phyloP scores from a whole-genome alignment of 2,888 invertebrate species.

The Tenodera sinensis region DNA sequence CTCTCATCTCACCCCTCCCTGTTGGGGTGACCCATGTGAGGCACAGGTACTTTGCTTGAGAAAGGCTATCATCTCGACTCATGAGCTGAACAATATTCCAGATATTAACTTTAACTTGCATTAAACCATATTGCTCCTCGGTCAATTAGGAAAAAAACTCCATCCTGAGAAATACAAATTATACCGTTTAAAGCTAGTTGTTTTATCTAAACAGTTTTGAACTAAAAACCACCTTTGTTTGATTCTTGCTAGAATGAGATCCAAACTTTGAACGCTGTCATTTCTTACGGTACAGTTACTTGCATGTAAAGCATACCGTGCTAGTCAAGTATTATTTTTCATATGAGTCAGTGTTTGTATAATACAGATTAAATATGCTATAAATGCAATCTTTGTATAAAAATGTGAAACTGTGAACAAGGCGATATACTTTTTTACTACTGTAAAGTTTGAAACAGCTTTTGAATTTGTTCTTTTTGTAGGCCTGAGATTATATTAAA shows the following conservation, averaged over 20 bases:
- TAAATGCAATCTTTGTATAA: not conserved
- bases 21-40: no score
- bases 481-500: not conserved
- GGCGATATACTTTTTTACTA: not conserved
- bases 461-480: not conserved
- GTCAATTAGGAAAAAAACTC: no score
- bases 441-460: not conserved
- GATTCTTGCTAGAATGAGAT: not conserved
- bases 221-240: no score
- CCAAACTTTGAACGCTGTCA: not conserved
- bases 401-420: not conserved
- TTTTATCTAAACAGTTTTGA: no score
- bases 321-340: constrained; percentile 12
- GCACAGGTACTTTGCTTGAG: no score
- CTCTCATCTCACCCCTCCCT: no score
- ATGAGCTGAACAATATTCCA: no score
- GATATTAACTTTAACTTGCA: no score
- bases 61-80: no score
- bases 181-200: no score
- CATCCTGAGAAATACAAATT: no score
- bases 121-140: no score
- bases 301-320: not conserved
- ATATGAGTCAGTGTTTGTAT: constrained; percentile 1
- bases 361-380: not conserved
- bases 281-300: not conserved